Conservation (phyloP, 2,888 invertebrate genomes). For the Drosophila macrospina region DNA sequence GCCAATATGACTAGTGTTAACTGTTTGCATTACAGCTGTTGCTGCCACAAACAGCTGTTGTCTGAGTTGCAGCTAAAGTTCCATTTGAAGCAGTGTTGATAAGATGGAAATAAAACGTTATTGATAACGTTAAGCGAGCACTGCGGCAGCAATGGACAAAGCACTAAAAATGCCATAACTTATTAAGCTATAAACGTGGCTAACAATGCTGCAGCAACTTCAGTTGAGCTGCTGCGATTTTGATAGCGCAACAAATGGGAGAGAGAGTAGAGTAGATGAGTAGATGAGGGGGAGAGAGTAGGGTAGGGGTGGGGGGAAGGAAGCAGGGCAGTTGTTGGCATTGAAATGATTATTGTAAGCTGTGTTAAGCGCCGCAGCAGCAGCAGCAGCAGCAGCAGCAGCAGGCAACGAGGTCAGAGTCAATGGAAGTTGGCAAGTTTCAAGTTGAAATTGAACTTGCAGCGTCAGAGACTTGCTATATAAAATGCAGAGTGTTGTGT, state of each 20-base stretch:
- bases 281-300: no score
- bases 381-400: not conserved
- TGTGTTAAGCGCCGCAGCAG: conserved; percentile 45
- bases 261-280: no score
- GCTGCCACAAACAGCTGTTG: not conserved
- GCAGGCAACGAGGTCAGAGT: conserved; percentile 44
- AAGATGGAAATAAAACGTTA: not conserved
- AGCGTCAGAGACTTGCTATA: conserved; percentile 35
- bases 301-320: not conserved
- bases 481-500: conserved; percentile 51
- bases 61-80: no score
- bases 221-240: conserved; percentile 7
- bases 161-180: conserved; percentile 52
- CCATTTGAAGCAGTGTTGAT: not conserved
- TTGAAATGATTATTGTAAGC: conserved; percentile 71
- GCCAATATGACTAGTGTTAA: no score
- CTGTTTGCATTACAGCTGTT: not conserved
- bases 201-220: conserved; percentile 18
- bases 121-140: not conserved
- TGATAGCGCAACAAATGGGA: not conserved
- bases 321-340: conserved; percentile 42
- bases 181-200: conserved; percentile 48
- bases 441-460: conserved; percentile 9
- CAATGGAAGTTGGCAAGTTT: conserved; percentile 18
- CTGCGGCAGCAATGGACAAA: conserved; percentile 12